phyloP scores from a whole-genome alignment of 2,113 vertebrate genomes.

The Hepsetus odoe region DNA sequence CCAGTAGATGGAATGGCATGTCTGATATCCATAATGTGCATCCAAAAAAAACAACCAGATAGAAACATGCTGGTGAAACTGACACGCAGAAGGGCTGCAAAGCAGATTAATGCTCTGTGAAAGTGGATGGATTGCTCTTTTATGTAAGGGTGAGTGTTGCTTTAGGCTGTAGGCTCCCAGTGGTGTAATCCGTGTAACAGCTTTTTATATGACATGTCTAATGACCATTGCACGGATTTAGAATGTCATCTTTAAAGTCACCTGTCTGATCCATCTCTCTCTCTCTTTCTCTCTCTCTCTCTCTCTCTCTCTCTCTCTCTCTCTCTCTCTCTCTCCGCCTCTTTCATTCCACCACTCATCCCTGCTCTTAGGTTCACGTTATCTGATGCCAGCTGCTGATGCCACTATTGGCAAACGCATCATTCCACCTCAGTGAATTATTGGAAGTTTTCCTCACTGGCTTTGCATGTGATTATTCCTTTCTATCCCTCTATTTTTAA shows the following conservation, averaged over 20 bases:
- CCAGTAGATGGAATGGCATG: too few relatives aligned
- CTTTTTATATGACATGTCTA: constrained; percentile 61
- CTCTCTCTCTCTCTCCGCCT: constrained; percentile 32
- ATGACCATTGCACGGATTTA: constrained; percentile 69
- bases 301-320: constrained; percentile 8
- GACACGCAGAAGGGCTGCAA: constrained; percentile 1
- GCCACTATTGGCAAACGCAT: constrained; percentile 67
- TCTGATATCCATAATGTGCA: background rate
- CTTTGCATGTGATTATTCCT: constrained; percentile 38
- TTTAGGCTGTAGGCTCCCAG: constrained; percentile 1
- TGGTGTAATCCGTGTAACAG: constrained; percentile 61
- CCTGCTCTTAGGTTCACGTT: constrained; percentile 46
- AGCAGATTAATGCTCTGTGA: constrained; percentile 13
- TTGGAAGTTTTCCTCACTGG: constrained; percentile 61
- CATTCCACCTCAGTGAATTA: constrained; percentile 70
- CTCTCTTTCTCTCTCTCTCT: constrained; percentile 8
- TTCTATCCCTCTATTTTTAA: constrained; percentile 49
- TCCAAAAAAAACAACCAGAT: background rate
- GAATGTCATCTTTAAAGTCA: constrained; percentile 58
- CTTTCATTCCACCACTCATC: constrained; percentile 18
- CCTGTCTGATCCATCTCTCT: background rate
- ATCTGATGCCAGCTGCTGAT: constrained; percentile 62
- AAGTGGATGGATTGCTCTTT: constrained; percentile 19
- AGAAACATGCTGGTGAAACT: constrained; percentile 13
- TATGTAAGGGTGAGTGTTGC: background rate